Evolutionary conservation across 2,797 vertebrate species (phyloP), one percentile per base, ranked within the genome.

Genomic region (Tenualosa thibaudeaui): DNA sequence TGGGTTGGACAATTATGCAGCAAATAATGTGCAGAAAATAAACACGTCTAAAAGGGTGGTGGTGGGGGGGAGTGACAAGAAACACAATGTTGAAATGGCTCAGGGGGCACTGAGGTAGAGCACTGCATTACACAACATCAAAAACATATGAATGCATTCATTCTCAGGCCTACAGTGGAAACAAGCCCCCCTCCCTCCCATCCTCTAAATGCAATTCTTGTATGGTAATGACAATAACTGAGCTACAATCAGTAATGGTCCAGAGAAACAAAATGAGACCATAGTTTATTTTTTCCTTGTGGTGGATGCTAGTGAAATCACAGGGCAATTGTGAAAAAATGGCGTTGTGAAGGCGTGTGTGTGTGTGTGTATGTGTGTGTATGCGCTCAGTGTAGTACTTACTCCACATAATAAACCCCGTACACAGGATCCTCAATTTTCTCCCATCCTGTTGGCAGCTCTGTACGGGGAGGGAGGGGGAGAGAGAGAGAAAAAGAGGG

Each of bases 321-420:
- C 17, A 37, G 13, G 40, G 71, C 37, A 78, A 84, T 90, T 88
- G 86, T 15, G 54, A 56, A 49, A 51, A 58, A 17, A 65, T 4
- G 37, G 17, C 53, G 12, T 22, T 43, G 56, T 26, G 81, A 15
- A 49, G 46, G 56, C 17, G 82, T 24, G 58, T 19, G n/a, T 51
- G 56, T 1, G 56, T 37, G 53, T 60, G 81, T 85, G 85, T 15
- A 22, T 86, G 81, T 10, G 53, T 46, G 81, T 43, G 46, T 1
- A 13, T 53, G 40, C 85, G 56, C 81, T 84, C 40, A 78, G 15
- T 22, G 17, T 78, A 65, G 58, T 65, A 98, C 98, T 98, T 97
- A 99, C 98, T 99, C 98, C 95, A 99, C 98, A 95, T 99, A 99
- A 97, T 99, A 99, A 96, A 99, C 96, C 93, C 98, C 98, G 82